phyloP scores from a whole-genome alignment of 2,797 vertebrate species.

The Neoniphon sammara region DNA sequence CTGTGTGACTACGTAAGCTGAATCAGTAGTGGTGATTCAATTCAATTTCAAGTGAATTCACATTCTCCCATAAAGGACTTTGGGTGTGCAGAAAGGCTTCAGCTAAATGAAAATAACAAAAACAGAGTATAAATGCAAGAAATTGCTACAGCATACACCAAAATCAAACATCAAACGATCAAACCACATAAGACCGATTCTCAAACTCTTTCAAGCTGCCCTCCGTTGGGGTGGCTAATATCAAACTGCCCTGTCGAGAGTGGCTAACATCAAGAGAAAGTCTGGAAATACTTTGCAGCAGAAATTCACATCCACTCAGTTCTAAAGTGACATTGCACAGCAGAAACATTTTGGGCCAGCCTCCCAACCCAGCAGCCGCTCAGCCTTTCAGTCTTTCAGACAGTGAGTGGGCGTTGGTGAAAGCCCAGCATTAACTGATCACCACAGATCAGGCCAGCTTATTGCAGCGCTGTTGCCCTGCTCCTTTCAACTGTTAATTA shows the following conservation, averaged over 20 bases:
- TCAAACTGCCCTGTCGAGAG: constrained; percentile 28
- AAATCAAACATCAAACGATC: not conserved
- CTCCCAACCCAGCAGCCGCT: constrained; percentile 25
- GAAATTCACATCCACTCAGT: constrained; percentile 11
- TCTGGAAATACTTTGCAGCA: constrained; percentile 39
- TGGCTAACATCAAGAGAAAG: constrained; percentile 34
- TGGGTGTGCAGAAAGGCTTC: constrained; percentile 8
- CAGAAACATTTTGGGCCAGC: constrained; percentile 34
- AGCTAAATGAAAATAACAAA: not conserved
- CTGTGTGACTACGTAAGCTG: constrained; percentile 38
- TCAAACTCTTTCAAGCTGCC: constrained; percentile 4
- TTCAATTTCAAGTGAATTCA: constrained; percentile 24
- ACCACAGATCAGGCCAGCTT: constrained; percentile 42
- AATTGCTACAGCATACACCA: not conserved
- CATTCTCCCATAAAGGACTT: not conserved
- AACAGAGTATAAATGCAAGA: not conserved
- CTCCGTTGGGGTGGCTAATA: not conserved
- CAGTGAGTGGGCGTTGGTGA: constrained; percentile 58
- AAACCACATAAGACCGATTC: not conserved
- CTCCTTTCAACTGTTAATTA: constrained; percentile 67
- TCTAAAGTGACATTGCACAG: constrained; percentile 44
- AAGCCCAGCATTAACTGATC: constrained; percentile 62
- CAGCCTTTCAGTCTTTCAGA: constrained; percentile 54
- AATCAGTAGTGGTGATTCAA: constrained; percentile 18
- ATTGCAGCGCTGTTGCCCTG: constrained; percentile 32